These are phyloP conservation scores for Acarapis woodi DNA, from an alignment of 1,140 invertebrate genomes.

Conservation along the genomic window DNA sequence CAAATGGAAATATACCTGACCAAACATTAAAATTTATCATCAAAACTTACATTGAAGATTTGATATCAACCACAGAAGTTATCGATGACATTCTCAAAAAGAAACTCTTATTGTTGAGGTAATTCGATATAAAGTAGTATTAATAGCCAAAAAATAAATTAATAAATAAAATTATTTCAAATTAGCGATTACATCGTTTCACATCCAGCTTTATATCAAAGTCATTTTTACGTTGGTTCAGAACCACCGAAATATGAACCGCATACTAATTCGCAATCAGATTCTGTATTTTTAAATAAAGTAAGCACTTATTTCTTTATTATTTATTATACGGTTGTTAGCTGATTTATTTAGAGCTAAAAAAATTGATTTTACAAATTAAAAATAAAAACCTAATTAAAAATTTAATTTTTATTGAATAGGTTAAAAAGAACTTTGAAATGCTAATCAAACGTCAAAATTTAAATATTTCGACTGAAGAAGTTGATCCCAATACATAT, in stretches of 20 bases:
- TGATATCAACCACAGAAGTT: not conserved
- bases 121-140: not conserved
- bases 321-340: too few relatives aligned
- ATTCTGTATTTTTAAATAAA: too few relatives aligned
- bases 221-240: constrained; percentile 12
- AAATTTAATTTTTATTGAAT: too few relatives aligned
- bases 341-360: too few relatives aligned
- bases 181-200: constrained; percentile 10
- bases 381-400: too few relatives aligned
- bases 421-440: too few relatives aligned
- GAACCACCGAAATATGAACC: constrained; percentile 11
- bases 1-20: not conserved
- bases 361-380: too few relatives aligned
- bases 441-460: too few relatives aligned
- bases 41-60: constrained; percentile 6
- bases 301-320: too few relatives aligned
- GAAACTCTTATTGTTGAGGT: constrained; percentile 5
- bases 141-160: not conserved
- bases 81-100: not conserved
- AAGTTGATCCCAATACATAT: constrained; percentile 1
- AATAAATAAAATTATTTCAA: not conserved
- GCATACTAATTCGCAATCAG: too few relatives aligned
- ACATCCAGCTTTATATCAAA: constrained; percentile 13
- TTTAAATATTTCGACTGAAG: not conserved
- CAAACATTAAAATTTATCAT: constrained; percentile 18